Evolutionary conservation across 2,113 vertebrate genomes (phyloP), one percentile per base, ranked within the genome.

Genomic region (Crotophaga sulcirostris): DNA sequence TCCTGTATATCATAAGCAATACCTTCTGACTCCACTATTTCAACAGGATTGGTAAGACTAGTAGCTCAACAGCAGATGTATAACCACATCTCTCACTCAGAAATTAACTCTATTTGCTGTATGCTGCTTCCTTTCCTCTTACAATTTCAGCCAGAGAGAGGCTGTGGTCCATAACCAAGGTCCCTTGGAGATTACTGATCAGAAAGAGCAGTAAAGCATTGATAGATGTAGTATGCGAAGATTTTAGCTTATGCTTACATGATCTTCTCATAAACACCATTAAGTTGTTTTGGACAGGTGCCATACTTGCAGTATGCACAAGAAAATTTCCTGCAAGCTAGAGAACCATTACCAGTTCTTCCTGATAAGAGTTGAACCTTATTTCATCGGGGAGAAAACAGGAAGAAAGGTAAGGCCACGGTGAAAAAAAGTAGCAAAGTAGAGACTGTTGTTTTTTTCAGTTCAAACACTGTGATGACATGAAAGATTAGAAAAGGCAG

Each of bases 251-350:
- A 92, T 76, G 54, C 70, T 94, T 89, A 92, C 60, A 42, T 95
- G 95, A 91, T 62, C 82, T 96, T 97, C 94, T 96, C 94, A 96
- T 96, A 97, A 97, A 96, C 86, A 83, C 86, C 90, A 94, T 78
- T 94, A 92, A 87, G 90, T 62, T 94, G 64, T 89, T 94, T 77
- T 92, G 84, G 90, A 87, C 45, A 59, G 33, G 86, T 86, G 79
- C 73, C 91, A 94, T 1, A 19, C 56, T 79, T 94, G 34, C 84
- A 85, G 87, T 75, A 75, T 38, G 62, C 73, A 86, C 59, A 94
- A 54, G 67, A 95, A 96, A 92, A 87, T 87, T 79, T 94, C 76
- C 91, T 90, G 67, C 81, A 97, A 96, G 87, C 81, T 74, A 85
- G 42, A 95, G 64, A 88, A 95, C 67, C 76, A 92, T 94, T 94